These are phyloP conservation scores for Suncus etruscus DNA, from an alignment of 2,113 vertebrate species.

Conservation along the genomic window DNA sequence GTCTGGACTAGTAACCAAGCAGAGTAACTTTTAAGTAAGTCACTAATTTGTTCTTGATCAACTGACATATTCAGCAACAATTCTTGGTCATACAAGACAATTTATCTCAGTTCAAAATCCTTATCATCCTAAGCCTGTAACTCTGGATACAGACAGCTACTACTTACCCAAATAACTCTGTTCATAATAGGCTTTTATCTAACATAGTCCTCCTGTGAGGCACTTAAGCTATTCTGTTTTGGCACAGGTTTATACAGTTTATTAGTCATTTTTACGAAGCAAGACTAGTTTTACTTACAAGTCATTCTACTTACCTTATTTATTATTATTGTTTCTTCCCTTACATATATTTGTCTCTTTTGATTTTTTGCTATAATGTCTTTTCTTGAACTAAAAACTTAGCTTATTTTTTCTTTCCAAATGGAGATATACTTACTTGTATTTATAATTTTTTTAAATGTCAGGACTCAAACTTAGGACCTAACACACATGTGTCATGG, in stretches of 20 bases:
- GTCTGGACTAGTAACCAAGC: background rate
- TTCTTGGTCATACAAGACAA: background rate
- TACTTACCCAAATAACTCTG: background rate
- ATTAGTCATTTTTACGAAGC: background rate
- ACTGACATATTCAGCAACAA: background rate
- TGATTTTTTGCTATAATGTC: background rate
- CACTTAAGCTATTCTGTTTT: background rate
- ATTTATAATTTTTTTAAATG: too few relatives aligned
- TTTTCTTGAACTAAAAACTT: background rate
- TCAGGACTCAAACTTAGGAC: too few relatives aligned
- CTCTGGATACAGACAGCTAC: background rate
- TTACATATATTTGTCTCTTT: background rate
- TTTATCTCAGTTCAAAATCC: background rate
- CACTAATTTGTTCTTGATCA: background rate
- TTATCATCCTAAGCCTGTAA: background rate
- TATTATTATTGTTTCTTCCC: background rate
- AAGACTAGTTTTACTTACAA: constrained; percentile 3
- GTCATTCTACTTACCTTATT: background rate
- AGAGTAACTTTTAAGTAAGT: background rate
- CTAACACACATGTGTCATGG: too few relatives aligned
- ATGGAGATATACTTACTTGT: too few relatives aligned
- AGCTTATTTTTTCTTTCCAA: background rate
- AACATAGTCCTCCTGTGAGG: background rate
- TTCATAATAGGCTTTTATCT: background rate
- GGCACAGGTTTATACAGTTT: background rate